Percentiles rank a stretch among this genome's conserved stretches.
Evolutionary conservation across 2,113 vertebrate species (phyloP).

Genomic region (Oryzias woworae): DNA sequence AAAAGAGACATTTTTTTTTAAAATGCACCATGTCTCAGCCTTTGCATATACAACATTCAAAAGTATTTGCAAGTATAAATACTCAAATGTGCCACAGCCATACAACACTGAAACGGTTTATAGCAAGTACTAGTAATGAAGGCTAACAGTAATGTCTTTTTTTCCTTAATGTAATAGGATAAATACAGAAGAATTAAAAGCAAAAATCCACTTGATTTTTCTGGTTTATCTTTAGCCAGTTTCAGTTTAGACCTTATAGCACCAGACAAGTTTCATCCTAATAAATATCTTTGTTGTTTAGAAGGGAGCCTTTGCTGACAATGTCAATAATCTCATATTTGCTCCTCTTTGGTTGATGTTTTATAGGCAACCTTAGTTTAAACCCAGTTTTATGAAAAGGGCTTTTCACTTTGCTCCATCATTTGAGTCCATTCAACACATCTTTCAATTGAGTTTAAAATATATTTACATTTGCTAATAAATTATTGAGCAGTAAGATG

Average conservation of each 20-base stretch:
- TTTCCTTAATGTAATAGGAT: too few relatives aligned
- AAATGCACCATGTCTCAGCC: slow-evolving; percentile 19
- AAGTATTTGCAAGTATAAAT: neutral
- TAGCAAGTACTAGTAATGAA: too few relatives aligned
- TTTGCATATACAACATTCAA: slow-evolving; percentile 18
- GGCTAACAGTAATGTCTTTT: too few relatives aligned
- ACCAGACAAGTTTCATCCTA: slow-evolving; percentile 3
- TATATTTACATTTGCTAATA: slow-evolving; percentile 7
- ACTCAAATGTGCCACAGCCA: slow-evolving; percentile 18
- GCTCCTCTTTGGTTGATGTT: slow-evolving; percentile 65
- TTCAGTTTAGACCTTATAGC: too few relatives aligned
- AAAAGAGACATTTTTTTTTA: slow-evolving; percentile 8
- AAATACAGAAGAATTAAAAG: too few relatives aligned
- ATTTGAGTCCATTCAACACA: too few relatives aligned
- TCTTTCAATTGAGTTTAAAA: slow-evolving; percentile 7
- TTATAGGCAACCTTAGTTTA: slow-evolving; percentile 37
- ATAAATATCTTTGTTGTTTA: too few relatives aligned
- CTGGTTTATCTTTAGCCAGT: too few relatives aligned
- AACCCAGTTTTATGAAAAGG: slow-evolving; percentile 5
- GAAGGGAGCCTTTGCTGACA: too few relatives aligned
- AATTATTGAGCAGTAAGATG: neutral
- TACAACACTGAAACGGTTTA: too few relatives aligned
- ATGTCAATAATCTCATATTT: neutral
- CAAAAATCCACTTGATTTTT: too few relatives aligned
- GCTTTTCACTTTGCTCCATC: too few relatives aligned